These are phyloP conservation scores for Euzophera pinguis DNA, from an alignment of 2,888 invertebrate genomes.

Conservation along the genomic window DNA sequence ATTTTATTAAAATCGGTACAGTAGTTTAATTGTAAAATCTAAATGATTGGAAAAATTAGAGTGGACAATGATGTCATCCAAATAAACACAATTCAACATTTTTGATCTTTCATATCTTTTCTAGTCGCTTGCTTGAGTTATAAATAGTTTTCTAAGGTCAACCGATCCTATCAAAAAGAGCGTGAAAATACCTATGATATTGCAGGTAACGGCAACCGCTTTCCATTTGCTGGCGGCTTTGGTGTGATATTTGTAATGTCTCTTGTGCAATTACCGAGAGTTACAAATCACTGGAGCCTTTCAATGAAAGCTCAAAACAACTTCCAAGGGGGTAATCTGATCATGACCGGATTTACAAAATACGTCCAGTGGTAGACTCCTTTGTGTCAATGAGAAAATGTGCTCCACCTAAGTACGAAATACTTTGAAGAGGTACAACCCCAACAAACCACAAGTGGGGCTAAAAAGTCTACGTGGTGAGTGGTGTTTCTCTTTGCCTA, in stretches of 20 bases:
- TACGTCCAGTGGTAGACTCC: constrained; percentile 25
- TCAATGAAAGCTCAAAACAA: constrained; percentile 24
- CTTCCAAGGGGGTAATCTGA: constrained; percentile 13
- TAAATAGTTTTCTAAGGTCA: too few relatives aligned
- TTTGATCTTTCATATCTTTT: too few relatives aligned
- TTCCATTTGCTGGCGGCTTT: too few relatives aligned
- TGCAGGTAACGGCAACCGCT: too few relatives aligned
- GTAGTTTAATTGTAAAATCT: too few relatives aligned
- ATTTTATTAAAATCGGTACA: too few relatives aligned
- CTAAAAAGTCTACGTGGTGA: constrained; percentile 34
- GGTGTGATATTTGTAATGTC: constrained; percentile 27
- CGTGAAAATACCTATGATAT: too few relatives aligned
- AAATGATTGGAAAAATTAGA: too few relatives aligned
- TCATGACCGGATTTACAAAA: constrained; percentile 25
- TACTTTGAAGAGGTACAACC: constrained; percentile 35
- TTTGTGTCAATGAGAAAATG: constrained; percentile 34
- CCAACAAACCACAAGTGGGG: constrained; percentile 43
- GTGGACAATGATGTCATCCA: too few relatives aligned
- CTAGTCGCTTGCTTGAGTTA: too few relatives aligned
- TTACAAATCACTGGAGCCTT: constrained; percentile 20
- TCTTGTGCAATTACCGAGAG: constrained; percentile 21
- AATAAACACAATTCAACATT: too few relatives aligned
- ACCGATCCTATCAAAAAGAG: too few relatives aligned
- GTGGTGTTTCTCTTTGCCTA: constrained; percentile 34
- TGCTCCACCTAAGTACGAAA: constrained; percentile 31